Evolutionary conservation across 1,140 invertebrate species (phyloP), one percentile per base, ranked within the genome.

Genomic region (Platyscapa corneri): DNA sequence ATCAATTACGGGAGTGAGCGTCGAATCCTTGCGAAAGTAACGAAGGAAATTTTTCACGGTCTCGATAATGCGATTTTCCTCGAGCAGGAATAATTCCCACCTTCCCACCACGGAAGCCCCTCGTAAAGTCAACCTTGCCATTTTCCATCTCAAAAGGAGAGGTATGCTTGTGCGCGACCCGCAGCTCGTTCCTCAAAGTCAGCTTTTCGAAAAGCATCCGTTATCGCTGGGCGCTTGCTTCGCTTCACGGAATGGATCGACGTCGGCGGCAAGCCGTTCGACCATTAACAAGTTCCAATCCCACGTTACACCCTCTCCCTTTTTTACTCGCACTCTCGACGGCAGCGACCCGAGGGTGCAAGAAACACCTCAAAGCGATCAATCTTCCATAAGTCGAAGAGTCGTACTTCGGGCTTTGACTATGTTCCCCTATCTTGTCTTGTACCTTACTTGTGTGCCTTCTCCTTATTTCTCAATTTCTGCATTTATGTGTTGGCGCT

Each of bases 331-430:
- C 18, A 3, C 84, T 67, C 32, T 32, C 6, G n/a, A 32, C n/a
- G 8, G 0, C 18, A 0, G 12, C 27, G 2, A n/a, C 1, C 1
- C 27, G 30, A 74, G 37, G 6, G 84, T 84, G 82, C 88, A 86
- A 86, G 84, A 91, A 91, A 87, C 87, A 86, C 78, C 67, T 1
- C 77, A 30, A 39, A 74, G 87, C 87, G 84, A 92, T 92, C 90
- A 90, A 92, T 92, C 91, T 92, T 91, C 86, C 76, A 85, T 88
- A 88, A 88, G 88, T 90, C 88, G 88, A 89, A 88, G 87, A 79
- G 75, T 82, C 37, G 74, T 39, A 64, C 64, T 64, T 34, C 42
- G 27, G 60, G 74, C 74, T 49, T 83, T 83, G 82, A 83, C 74
- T 83, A 83, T 83, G 39, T 83, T 76, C 8, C 37, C 60, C 32